Base-by-base conservation (phyloP, 2,113 vertebrate genomes). In the Phasianus colchicus region DNA sequence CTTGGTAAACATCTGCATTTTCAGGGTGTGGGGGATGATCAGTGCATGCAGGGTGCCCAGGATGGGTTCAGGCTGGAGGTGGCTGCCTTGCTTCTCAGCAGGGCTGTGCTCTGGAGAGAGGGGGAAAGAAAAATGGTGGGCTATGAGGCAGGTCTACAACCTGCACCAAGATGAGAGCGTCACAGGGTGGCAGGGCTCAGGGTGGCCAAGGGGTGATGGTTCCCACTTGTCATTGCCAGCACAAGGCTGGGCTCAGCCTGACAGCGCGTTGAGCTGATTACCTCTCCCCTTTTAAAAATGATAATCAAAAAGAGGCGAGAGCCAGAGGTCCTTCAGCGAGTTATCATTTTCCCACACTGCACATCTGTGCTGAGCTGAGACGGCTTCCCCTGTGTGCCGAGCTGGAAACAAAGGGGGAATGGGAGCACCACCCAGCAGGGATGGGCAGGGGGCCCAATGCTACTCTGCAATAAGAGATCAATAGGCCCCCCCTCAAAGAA, bases 331-430 rank as follows among this genome's bases (percentile, higher is more conserved):
- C 80, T 89, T 90, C 63, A 78, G 70, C 90, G 78, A 91, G 83
- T 85, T 95, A 94, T 75, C 93, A 87, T 95, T 95, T 95, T 88
- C 38, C 87, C 81, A 78, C 2, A 60, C 93, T 2, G 83, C 88
- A 91, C 93, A 95, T 96, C 92, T 75, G 93, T 93, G 50, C 32
- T 93, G 95, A 96, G 86, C 94, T 91, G 94, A 96, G 94, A 88
- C 93, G n/a, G 92, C 95, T 97, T 97, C 92, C 96, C 94, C 91
- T 92, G 96, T 74, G 94, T 83, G 83, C 92, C 83, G 79, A 94
- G 45, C 90, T 97, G 96, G 88, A 97, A 97, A 98, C 96, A 98
- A 97, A 98, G 97, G 95, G 36, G 61, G 61, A 64, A 38, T 38
- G 25, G 38, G 36, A 18, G 61, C 36, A 34, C 36, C 36, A 34